Percentiles rank a stretch among this genome's conserved stretches.
These are phyloP conservation scores for Lynx canadensis DNA, from an alignment of 2,113 vertebrate species.

Conservation along the genomic window DNA sequence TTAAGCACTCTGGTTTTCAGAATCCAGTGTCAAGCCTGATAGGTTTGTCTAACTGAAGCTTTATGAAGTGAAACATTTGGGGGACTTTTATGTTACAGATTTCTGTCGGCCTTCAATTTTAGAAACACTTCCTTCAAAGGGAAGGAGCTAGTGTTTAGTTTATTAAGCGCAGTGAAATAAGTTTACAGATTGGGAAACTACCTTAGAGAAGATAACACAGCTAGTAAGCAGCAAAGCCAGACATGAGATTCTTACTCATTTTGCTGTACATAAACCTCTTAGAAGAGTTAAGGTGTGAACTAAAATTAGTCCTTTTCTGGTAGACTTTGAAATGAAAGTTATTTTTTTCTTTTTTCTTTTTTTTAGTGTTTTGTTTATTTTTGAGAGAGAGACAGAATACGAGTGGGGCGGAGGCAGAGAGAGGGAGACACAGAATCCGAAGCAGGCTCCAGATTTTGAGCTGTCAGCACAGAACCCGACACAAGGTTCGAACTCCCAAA, in stretches of 20 bases:
- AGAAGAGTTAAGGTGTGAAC: conserved; percentile 20
- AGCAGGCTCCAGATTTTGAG: no score
- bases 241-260: not conserved
- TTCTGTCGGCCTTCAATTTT: conserved; percentile 28
- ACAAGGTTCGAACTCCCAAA: no score
- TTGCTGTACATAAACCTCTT: not conserved
- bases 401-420: no score
- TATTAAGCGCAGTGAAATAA: conserved; percentile 35
- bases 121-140: not conserved
- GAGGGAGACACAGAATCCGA: no score
- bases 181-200: conserved; percentile 12
- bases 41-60: not conserved
- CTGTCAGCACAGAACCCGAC: no score
- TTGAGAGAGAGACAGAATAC: no score
- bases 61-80: not conserved
- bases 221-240: not conserved
- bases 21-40: not conserved
- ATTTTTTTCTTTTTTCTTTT: not conserved
- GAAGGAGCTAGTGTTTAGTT: not conserved
- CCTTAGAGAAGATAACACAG: conserved; percentile 18
- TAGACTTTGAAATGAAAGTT: conserved; percentile 31
- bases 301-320: conserved; percentile 3
- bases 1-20: conserved; percentile 22
- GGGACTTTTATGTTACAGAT: not conserved
- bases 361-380: no score